phyloP scores from a whole-genome alignment of 2,888 invertebrate species.

The Arctia plantaginis region DNA sequence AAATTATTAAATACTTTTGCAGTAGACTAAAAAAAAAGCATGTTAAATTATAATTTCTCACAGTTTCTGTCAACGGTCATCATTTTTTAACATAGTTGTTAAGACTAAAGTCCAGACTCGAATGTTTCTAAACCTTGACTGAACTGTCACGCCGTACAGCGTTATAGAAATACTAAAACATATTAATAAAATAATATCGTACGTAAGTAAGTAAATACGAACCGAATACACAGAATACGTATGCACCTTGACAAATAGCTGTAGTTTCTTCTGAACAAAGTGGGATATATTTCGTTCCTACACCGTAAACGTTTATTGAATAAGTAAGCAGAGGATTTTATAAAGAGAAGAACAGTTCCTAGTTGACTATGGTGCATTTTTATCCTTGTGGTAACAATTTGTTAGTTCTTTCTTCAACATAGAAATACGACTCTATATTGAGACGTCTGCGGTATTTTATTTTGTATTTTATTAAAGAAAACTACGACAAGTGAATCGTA shows the following conservation, averaged over 20 bases:
- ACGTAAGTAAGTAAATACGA: slow-evolving; percentile 49
- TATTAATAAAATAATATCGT: neutral
- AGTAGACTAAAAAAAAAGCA: too few species aligned
- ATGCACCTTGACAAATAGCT: slow-evolving; percentile 78
- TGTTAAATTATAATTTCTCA: too few species aligned
- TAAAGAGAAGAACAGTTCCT: slow-evolving; percentile 58
- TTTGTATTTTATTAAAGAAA: slow-evolving; percentile 14
- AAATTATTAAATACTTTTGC: too few species aligned
- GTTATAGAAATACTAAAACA: neutral
- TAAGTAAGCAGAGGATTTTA: slow-evolving; percentile 76
- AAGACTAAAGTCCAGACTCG: neutral
- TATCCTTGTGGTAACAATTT: slow-evolving; percentile 54
- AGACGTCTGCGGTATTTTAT: slow-evolving; percentile 22
- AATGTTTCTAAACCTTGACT: neutral
- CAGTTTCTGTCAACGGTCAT: too few species aligned
- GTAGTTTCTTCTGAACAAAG: slow-evolving; percentile 79
- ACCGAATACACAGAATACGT: slow-evolving; percentile 70
- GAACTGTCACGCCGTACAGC: neutral
- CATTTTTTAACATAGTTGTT: too few species aligned
- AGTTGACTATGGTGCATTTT: slow-evolving; percentile 55
- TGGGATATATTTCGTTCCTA: slow-evolving; percentile 82
- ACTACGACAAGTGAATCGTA: neutral
- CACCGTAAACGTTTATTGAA: slow-evolving; percentile 81
- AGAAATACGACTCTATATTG: slow-evolving; percentile 26
- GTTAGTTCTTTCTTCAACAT: slow-evolving; percentile 43